These are phyloP conservation scores for Lingula anatina DNA, from an alignment of 2,888 invertebrate genomes.

Conservation along the genomic window DNA sequence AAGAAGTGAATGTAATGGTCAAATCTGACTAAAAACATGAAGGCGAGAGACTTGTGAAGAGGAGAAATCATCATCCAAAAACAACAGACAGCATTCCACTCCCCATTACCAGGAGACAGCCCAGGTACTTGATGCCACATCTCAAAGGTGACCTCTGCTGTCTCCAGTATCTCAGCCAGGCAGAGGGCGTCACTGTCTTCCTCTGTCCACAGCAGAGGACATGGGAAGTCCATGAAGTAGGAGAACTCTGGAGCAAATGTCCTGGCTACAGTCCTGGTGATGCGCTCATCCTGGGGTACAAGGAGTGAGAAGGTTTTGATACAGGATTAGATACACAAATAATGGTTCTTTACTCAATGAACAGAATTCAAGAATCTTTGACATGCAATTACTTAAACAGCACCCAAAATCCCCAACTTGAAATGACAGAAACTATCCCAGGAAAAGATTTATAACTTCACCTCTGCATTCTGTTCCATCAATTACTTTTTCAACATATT, in stretches of 20 bases:
- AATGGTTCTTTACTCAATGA: too few relatives aligned
- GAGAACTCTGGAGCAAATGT: constrained; percentile 46
- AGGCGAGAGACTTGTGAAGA: not conserved
- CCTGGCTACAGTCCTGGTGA: constrained; percentile 43
- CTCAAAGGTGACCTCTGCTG: constrained; percentile 37
- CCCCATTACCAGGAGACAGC: constrained; percentile 20
- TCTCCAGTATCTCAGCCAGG: constrained; percentile 44
- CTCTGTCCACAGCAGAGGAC: constrained; percentile 41
- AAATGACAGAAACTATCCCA: too few relatives aligned
- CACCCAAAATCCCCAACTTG: too few relatives aligned
- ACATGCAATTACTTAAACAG: too few relatives aligned
- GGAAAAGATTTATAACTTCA: too few relatives aligned
- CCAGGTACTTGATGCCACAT: constrained; percentile 48
- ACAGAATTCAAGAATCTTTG: too few relatives aligned
- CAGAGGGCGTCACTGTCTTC: constrained; percentile 21
- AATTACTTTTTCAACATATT: too few relatives aligned
- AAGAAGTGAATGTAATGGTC: not conserved
- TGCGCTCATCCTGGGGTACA: constrained; percentile 42
- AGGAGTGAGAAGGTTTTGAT: too few relatives aligned
- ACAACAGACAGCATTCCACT: too few relatives aligned
- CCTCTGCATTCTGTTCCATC: too few relatives aligned
- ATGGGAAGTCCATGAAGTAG: constrained; percentile 45
- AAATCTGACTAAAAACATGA: not conserved
- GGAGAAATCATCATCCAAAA: too few relatives aligned
- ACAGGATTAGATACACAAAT: too few relatives aligned